These are phyloP conservation scores for Orbicella faveolata DNA, from an alignment of 64 coral and sea anemone genomes.

Conservation along the genomic window DNA sequence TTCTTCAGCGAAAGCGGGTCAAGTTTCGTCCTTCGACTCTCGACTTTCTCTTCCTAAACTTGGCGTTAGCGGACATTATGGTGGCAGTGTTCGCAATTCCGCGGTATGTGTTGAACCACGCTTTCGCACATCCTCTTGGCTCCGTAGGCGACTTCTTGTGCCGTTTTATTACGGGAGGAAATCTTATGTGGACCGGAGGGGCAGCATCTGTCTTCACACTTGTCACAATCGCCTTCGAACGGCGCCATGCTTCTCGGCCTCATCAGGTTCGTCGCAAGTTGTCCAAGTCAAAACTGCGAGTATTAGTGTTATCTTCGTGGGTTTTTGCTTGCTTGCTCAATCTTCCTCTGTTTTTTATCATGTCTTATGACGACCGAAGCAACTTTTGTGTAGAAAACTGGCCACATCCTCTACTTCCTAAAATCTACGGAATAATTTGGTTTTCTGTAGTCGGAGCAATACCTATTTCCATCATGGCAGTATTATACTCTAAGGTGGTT, in stretches of 20 bases:
- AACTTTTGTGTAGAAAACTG: slow-evolving; percentile 32
- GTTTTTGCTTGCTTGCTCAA: slow-evolving; percentile 1
- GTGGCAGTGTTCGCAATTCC: slow-evolving; percentile 34
- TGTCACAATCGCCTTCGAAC: slow-evolving; percentile 31
- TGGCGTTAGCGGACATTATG: slow-evolving; percentile 11
- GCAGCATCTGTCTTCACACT: slow-evolving; percentile 26
- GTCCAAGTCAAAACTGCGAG: not conserved
- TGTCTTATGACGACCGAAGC: slow-evolving; percentile 22
- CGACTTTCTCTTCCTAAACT: slow-evolving; percentile 33
- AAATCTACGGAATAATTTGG: slow-evolving; percentile 23
- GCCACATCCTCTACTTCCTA: slow-evolving; percentile 1
- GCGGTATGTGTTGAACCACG: not conserved
- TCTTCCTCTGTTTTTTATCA: slow-evolving; percentile 31
- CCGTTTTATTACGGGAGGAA: slow-evolving; percentile 30
- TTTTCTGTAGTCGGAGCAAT: slow-evolving; percentile 4
- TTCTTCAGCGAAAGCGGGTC: slow-evolving; percentile 27
- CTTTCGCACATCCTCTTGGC: not conserved
- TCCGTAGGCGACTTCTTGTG: slow-evolving; percentile 1
- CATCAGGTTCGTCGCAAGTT: not conserved
- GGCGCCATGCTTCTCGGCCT: slow-evolving; percentile 1
- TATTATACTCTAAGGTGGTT: slow-evolving; percentile 22
- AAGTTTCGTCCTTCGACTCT: slow-evolving; percentile 26
- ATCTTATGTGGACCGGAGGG: slow-evolving; percentile 37
- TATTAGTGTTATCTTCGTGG: slow-evolving; percentile 4
- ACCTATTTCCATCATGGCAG: not conserved